Percentiles rank a stretch among this genome's conserved stretches.
phyloP scores from a whole-genome alignment of 2,888 invertebrate species.

The Scelioninae gen. 1 region DNA sequence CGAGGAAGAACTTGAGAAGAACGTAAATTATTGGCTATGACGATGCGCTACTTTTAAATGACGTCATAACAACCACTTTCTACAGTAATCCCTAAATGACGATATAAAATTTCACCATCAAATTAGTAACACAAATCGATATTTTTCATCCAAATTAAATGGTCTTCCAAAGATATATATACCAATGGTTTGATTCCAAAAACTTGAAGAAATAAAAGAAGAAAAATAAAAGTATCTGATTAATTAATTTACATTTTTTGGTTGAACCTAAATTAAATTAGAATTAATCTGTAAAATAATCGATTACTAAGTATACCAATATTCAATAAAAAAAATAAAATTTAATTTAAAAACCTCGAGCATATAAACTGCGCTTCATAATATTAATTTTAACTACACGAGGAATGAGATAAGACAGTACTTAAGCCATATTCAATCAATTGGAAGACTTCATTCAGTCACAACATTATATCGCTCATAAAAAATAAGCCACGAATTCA shows the following conservation, averaged over 20 bases:
- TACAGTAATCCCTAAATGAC: constrained; percentile 20
- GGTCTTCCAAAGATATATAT: too few relatives aligned
- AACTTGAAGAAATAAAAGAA: too few relatives aligned
- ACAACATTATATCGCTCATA: constrained; percentile 3
- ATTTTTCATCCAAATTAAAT: too few relatives aligned
- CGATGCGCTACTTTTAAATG: constrained; percentile 43
- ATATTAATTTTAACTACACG: background rate
- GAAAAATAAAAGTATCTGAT: too few relatives aligned
- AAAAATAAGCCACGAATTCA: constrained; percentile 19
- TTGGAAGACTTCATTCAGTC: constrained; percentile 15
- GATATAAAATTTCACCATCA: constrained; percentile 35
- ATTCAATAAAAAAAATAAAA: too few relatives aligned
- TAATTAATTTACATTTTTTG: too few relatives aligned
- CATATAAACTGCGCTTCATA: background rate
- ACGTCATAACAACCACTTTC: constrained; percentile 43
- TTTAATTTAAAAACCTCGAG: too few relatives aligned
- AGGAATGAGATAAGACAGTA: background rate
- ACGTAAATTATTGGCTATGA: constrained; percentile 51
- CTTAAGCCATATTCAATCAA: constrained; percentile 1
- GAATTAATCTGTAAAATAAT: too few relatives aligned
- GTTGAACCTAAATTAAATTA: too few relatives aligned
- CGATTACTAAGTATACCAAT: too few relatives aligned
- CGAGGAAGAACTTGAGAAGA: constrained; percentile 23
- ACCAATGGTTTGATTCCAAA: too few relatives aligned
- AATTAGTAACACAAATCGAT: constrained; percentile 29